Percentiles rank a stretch among this genome's conserved stretches.
phyloP scores from a whole-genome alignment of 1,140 invertebrate genomes.

The Drosophila parabipectinata region DNA sequence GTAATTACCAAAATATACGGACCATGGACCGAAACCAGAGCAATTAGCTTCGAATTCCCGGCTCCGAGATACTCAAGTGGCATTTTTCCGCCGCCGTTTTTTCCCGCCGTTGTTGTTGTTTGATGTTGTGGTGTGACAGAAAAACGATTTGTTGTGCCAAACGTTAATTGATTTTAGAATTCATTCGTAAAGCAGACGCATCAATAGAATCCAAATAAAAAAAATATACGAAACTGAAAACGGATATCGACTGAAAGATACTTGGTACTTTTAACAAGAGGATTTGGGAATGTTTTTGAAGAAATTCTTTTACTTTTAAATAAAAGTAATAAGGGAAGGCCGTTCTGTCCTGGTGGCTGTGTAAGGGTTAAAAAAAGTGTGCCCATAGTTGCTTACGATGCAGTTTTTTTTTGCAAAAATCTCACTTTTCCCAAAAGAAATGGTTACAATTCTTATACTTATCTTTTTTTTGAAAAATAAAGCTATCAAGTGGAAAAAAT shows the following conservation, averaged over 20 bases:
- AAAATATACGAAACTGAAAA: neutral
- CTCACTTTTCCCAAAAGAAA: no score
- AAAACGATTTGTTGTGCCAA: conserved; percentile 81
- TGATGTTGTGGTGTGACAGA: conserved; percentile 74
- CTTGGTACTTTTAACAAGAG: neutral
- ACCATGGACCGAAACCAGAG: conserved; percentile 38
- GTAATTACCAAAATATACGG: conserved; percentile 43
- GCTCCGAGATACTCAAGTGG: conserved; percentile 39
- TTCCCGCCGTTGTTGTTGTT: conserved; percentile 41
- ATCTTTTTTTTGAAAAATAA: no score
- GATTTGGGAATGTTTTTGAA: no score
- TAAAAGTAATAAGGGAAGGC: no score
- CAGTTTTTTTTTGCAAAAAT: no score
- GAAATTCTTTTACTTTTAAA: no score
- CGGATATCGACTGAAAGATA: conserved; percentile 24
- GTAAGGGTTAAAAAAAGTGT: no score
- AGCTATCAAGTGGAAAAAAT: no score
- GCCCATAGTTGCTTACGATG: no score
- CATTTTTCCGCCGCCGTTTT: conserved; percentile 23
- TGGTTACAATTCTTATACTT: no score
- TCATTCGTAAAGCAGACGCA: conserved; percentile 62
- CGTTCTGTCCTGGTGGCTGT: no score
- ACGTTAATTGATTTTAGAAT: conserved; percentile 82
- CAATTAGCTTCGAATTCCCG: conserved; percentile 45
- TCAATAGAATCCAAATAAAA: conserved; percentile 2